Evolutionary conservation across 2,888 invertebrate species (phyloP), one percentile per base, ranked within the genome.

Genomic region (Seladonia tumulorum): DNA sequence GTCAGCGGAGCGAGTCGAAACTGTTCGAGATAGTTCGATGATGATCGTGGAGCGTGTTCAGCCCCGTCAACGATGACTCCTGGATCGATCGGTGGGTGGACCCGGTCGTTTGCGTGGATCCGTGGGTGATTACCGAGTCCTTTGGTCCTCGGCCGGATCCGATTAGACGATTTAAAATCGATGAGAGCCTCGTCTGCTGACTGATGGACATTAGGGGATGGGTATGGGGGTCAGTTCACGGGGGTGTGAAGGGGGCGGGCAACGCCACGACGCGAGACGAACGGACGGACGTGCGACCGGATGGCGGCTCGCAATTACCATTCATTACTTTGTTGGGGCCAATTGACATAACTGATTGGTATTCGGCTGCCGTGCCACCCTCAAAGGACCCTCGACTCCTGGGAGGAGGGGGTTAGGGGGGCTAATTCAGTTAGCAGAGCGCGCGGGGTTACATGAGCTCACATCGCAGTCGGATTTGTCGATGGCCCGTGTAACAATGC

Each of bases 331-430:
- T 91, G 93, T 92, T 92, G 92, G 90, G 90, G 91, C 92, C 93
- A 94, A 94, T 94, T 94, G 94, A 94, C 94, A 93, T 94, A 93
- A 94, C 94, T 94, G 94, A 94, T 94, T 94, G 93, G 94, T 93
- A 94, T 94, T 94, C 94, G 91, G 89, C 89, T 85, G 87, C 90
- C 91, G 85, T 83, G 84, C 91, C 90, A 87, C 88, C 89, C 90
- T 92, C 92, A 93, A 93, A 94, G 93, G 92, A 90, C 89, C 87
- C 88, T 76, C 83, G 71, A 85, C 80, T 82, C 82, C 84, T 77
- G 82, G 79, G 75, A 87, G 88, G 79, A 86, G 87, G 83, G 81
- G 29, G 5, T 14, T 14, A 7, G 16, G 29, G 25, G 63, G 2
- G 63, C 29, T 16, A 53, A 53, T 53, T 53, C 53, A 53, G 53